These are phyloP conservation scores for Ahaetulla prasina DNA, from an alignment of 2,113 vertebrate genomes.

Conservation along the genomic window DNA sequence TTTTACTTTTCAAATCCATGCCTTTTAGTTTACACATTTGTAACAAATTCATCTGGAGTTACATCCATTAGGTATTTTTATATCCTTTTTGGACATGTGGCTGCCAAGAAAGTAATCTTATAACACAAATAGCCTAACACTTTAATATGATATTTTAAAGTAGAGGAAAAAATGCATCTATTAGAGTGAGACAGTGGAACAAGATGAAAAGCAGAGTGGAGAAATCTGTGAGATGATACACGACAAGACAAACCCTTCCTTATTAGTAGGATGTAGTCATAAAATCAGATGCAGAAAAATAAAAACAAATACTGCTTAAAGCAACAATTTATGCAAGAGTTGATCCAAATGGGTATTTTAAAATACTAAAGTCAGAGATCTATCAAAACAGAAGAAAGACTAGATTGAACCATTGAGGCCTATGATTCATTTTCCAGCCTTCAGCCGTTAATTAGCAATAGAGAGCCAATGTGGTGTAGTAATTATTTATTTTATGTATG, in stretches of 20 bases:
- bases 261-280: background rate
- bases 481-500: background rate
- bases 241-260: background rate
- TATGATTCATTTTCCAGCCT: background rate
- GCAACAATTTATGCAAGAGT: background rate
- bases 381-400: background rate
- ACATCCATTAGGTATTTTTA: background rate
- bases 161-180: background rate
- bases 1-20: background rate
- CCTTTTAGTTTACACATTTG: background rate
- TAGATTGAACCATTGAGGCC: background rate
- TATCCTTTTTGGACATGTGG: background rate
- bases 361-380: background rate
- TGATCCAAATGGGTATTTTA: background rate
- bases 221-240: background rate
- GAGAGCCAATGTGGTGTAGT: background rate
- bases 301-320: background rate
- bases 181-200: background rate
- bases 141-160: constrained; percentile 1
- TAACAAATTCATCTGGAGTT: background rate
- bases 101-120: background rate
- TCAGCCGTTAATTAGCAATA: background rate
- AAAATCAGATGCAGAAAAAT: background rate
- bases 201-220: background rate
- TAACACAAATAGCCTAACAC: background rate